Percentiles rank a stretch among this genome's conserved stretches.
Conservation (phyloP, 2,797 vertebrate species). For the Psittacula echo region DNA sequence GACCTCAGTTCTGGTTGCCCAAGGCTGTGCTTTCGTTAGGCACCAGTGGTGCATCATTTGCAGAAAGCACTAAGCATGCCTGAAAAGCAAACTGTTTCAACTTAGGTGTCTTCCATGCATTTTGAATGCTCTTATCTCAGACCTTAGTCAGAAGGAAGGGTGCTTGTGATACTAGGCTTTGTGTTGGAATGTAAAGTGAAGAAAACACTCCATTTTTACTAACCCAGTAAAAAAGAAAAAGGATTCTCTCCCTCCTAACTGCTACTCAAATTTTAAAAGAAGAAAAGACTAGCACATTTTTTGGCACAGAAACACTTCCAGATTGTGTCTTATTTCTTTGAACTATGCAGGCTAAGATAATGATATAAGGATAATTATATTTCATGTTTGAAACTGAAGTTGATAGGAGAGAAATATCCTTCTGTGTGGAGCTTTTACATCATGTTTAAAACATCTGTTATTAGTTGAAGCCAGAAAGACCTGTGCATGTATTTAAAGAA, state of each 20-base stretch:
- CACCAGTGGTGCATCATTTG: not conserved
- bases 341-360: constrained; percentile 78
- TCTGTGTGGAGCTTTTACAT: constrained; percentile 61
- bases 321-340: constrained; percentile 82
- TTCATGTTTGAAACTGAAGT: constrained; percentile 77
- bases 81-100: not conserved
- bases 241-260: constrained; percentile 18
- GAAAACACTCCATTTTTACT: constrained; percentile 24
- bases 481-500: constrained; percentile 59
- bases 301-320: constrained; percentile 78
- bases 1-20: not conserved
- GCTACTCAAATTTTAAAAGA: constrained; percentile 57
- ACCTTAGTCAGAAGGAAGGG: not conserved
- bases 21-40: not conserved
- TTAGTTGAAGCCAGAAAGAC: constrained; percentile 62
- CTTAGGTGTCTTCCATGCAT: not conserved
- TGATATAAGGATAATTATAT: constrained; percentile 80
- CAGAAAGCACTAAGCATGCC: not conserved
- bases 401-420: constrained; percentile 73
- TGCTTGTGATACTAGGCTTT: not conserved
- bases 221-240: not conserved
- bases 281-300: constrained; percentile 81
- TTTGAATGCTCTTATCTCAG: not conserved
- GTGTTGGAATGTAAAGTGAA: not conserved
- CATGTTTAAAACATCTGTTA: constrained; percentile 68